Evolutionary conservation across 37 sponge, comb jelly and placozoan species (phyloP).

Genomic region (Diacarnus erythraeanus): DNA sequence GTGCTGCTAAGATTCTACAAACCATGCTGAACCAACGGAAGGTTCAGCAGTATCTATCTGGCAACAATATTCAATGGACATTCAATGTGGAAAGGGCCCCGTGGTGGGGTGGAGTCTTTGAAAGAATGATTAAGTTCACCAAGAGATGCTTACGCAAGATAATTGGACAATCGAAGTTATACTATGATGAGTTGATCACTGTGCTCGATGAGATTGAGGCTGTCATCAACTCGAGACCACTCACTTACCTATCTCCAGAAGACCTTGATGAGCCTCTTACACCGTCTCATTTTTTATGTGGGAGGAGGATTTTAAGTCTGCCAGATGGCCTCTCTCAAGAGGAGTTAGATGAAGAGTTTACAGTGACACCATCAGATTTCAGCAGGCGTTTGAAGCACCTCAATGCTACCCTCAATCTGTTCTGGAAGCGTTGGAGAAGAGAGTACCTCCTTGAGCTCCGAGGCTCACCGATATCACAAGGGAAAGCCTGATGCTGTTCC

Average conservation of each 20-base stretch:
- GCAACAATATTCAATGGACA: conserved; percentile 18
- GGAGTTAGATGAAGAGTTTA: conserved; percentile 24
- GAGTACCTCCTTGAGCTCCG: conserved; percentile 22
- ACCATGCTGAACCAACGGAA: background rate
- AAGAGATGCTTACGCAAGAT: conserved; percentile 51
- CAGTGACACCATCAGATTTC: background rate
- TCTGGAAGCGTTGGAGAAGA: conserved; percentile 31
- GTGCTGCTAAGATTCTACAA: conserved; percentile 2
- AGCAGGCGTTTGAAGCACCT: conserved; percentile 6
- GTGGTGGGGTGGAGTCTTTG: conserved; percentile 65
- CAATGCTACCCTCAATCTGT: conserved; percentile 13
- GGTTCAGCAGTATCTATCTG: conserved; percentile 10
- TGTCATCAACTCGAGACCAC: conserved; percentile 20
- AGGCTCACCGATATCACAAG: conserved; percentile 3
- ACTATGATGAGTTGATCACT: conserved; percentile 42
- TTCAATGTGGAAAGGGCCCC: conserved; percentile 38
- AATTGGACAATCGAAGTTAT: conserved; percentile 31
- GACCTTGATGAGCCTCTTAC: conserved; percentile 36
- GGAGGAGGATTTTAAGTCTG: conserved; percentile 15
- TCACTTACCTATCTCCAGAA: conserved; percentile 26
- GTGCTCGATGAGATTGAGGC: conserved; percentile 18
- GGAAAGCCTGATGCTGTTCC: background rate
- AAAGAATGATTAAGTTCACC: conserved; percentile 22
- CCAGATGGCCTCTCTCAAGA: background rate
- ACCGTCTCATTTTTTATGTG: conserved; percentile 29